These are phyloP conservation scores for Lithobius niger DNA, from an alignment of 1,140 invertebrate genomes.

Conservation along the genomic window DNA sequence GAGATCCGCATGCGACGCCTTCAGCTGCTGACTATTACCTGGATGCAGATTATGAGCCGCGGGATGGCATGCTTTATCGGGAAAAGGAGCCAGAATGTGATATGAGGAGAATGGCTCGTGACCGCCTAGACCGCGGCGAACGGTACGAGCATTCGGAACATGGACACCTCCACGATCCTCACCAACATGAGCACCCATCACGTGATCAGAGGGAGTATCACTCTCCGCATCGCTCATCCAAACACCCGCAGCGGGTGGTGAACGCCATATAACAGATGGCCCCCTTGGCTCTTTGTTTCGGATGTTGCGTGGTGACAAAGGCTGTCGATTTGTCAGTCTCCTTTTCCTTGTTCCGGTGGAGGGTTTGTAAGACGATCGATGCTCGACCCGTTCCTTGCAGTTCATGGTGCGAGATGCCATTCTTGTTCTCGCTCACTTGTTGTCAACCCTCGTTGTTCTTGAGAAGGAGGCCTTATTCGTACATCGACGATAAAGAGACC, in stretches of 20 bases:
- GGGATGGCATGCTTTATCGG: constrained; percentile 9
- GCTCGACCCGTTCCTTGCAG: too few species aligned
- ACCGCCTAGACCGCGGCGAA: constrained; percentile 1
- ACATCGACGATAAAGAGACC: too few species aligned
- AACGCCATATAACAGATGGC: constrained; percentile 26
- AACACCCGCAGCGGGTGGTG: constrained; percentile 32
- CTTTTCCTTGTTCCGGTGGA: too few species aligned
- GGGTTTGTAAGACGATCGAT: too few species aligned
- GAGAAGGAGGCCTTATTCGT: too few species aligned
- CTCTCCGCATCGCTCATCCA: constrained; percentile 33
- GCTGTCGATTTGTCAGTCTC: too few species aligned
- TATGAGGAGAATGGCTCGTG: background rate
- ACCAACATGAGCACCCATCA: constrained; percentile 14
- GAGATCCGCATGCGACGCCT: too few species aligned
- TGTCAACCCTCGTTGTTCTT: too few species aligned
- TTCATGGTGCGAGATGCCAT: too few species aligned
- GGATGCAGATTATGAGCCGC: constrained; percentile 6
- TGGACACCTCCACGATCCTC: constrained; percentile 13
- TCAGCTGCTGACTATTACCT: background rate
- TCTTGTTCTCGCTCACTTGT: too few species aligned
- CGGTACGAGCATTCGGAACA: constrained; percentile 4
- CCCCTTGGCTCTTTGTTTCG: too few species aligned
- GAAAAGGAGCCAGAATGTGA: constrained; percentile 7
- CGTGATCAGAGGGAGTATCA: constrained; percentile 31
- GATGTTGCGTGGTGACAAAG: too few species aligned